Evolutionary conservation across 1,140 invertebrate genomes (phyloP), one percentile per base, ranked within the genome.

Genomic region (Nasonia giraulti): DNA sequence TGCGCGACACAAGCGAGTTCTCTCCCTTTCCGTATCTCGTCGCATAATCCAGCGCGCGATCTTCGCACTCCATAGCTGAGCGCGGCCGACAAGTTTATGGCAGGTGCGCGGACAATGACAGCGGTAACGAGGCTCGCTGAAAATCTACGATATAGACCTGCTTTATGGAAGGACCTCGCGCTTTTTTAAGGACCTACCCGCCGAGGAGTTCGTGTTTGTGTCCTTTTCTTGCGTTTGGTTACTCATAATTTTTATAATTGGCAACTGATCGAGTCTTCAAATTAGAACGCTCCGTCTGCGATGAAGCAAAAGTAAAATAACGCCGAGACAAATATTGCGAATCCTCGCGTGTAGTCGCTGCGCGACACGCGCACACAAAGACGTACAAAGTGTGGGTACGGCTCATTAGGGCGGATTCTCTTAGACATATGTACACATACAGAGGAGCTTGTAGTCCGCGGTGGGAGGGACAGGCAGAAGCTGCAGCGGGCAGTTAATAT

Each of bases 401-500:
- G 88, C 89, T 89, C 89, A 90, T 91, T 91, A 91, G 88, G 87
- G 87, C 80, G 88, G 85, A 85, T 88, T 87, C 86, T 86, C 79
- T 68, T 87, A 86, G 81, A 85, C 40, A 76, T 44, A 20, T 68
- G 31, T 47, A 71, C 37, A 47, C 7, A 31, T 74, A 75, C 33
- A 69, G 83, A 77, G 23, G 37, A 50, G 62, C 40, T 71, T 6
- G 80, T 27, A 37, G 31, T 10, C 50, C 33, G 82, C 87, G 86
- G 87, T 88, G 87, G 87, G 87, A 88, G 89, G 89, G 89, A 91
- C 89, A 90, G 75, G 90, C 92, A 90, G 90, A 89, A 91, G 91
- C 91, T 62, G 20, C 17, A 91, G 88, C 88, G 89, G 90, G 92
- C 90, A 92, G 92, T 92, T 93, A 93, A 93, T 92, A 93, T 92